A percentile compares a stretch with the other conserved stretches of the same genome.
Evolutionary conservation across 2,113 vertebrate genomes (phyloP).

Genomic region (Mellivora capensis): DNA sequence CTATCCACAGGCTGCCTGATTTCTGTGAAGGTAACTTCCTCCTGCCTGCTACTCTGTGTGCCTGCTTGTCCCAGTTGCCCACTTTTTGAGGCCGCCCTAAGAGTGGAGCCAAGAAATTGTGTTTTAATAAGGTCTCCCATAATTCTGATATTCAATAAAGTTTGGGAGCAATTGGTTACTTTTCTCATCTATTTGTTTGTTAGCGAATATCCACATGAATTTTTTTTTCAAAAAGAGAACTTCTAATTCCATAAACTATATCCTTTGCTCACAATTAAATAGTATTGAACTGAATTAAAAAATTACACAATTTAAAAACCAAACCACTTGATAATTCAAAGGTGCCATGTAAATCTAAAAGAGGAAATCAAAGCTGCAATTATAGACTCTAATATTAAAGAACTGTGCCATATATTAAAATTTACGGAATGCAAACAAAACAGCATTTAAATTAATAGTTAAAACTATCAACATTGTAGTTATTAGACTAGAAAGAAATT

Average conservation of each 20-base stretch:
- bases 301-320: background rate
- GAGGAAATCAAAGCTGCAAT: background rate
- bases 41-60: background rate
- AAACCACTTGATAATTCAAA: background rate
- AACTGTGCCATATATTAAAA: background rate
- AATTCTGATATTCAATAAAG: background rate
- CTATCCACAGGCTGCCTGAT: background rate
- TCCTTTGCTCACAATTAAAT: background rate
- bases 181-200: background rate
- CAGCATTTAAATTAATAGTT: background rate
- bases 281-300: background rate
- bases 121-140: background rate
- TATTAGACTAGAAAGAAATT: background rate
- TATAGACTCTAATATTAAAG: background rate
- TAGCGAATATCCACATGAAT: background rate
- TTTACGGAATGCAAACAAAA: background rate
- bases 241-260: background rate
- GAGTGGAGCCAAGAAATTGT: background rate
- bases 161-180: background rate
- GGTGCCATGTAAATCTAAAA: background rate
- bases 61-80: too few relatives aligned
- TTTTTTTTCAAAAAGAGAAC: background rate
- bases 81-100: background rate
- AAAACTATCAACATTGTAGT: background rate
- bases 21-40: background rate